Evolutionary conservation across 1,140 invertebrate species (phyloP), one percentile per base, ranked within the genome.

Genomic region (Papilio glaucus): DNA sequence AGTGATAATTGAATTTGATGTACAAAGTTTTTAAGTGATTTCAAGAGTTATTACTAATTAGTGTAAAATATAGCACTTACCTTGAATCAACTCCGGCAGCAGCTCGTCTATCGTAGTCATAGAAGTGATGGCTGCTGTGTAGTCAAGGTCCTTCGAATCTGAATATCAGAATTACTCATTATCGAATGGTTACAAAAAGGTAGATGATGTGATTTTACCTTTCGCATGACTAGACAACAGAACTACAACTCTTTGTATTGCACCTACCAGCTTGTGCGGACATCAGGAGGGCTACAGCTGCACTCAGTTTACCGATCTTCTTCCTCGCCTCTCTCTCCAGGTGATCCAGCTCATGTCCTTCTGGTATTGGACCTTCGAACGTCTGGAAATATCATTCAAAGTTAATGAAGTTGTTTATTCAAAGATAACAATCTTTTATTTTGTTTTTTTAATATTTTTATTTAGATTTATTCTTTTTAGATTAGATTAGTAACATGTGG

Each of bases 141-240:
- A 90, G 67, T 91, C 87, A 8, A 89, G 76, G 39, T 85, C 85
- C 0, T 85, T 77, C 0, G 83, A 80, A 81, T 91, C 89, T 90
- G 76, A 21, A 81, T 45, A 57, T n/a, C n/a, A n/a, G n/a, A n/a
- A n/a, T n/a, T n/a, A n/a, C n/a, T n/a, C n/a, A n/a, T 39, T 12
- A 39, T 39, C 2, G 38, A 39, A 10, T 41, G 39, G 39, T n/a
- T 10, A n/a, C 12, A 10, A 13, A 39, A 12, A 12, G 12, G 8
- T 39, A 39, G 38, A 10, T 39, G 2, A 6, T 15, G 15, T 0
- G n/a, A n/a, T n/a, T n/a, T n/a, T n/a, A n/a, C n/a, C n/a, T n/a
- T n/a, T n/a, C n/a, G n/a, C n/a, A n/a, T n/a, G n/a, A n/a, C n/a
- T n/a, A n/a, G n/a, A n/a, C n/a, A n/a, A n/a, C n/a, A n/a, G n/a